Conservation (phyloP, 2,888 invertebrate species). For the Netelia melanura region DNA sequence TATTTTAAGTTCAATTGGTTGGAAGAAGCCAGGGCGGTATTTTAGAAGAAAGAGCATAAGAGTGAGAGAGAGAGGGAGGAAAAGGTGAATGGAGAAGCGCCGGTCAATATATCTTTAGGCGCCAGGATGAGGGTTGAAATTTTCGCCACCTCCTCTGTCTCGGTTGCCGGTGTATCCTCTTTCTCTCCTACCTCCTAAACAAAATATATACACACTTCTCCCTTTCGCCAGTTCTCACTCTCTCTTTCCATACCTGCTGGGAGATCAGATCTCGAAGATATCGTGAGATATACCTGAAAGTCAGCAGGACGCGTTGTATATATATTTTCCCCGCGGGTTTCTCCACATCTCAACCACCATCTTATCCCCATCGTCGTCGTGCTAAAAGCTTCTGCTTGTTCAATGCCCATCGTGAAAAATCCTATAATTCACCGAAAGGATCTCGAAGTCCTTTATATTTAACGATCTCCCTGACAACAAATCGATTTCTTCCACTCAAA, state of each 20-base stretch:
- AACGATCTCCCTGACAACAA: neutral
- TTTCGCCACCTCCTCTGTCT: conserved; percentile 79
- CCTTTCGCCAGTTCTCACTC: conserved; percentile 55
- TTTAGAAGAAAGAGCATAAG: conserved; percentile 3
- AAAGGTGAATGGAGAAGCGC: conserved; percentile 58
- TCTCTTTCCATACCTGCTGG: conserved; percentile 69
- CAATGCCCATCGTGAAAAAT: conserved; percentile 64
- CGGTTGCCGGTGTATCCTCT: conserved; percentile 48
- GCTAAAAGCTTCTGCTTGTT: conserved; percentile 79
- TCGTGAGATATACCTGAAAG: conserved; percentile 65
- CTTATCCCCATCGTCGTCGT: conserved; percentile 48
- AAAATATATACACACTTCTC: conserved; percentile 65
- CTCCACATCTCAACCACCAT: conserved; percentile 48
- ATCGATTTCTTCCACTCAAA: neutral
- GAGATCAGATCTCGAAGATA: conserved; percentile 80
- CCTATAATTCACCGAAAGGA: conserved; percentile 26
- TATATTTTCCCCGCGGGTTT: conserved; percentile 40
- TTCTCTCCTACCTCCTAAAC: conserved; percentile 47
- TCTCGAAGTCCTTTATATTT: neutral
- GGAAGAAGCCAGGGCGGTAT: neutral
- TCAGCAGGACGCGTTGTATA: conserved; percentile 57
- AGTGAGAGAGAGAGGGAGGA: conserved; percentile 12
- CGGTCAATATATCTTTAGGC: conserved; percentile 72
- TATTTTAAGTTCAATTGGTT: neutral
- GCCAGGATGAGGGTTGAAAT: conserved; percentile 77